Conservation (phyloP, 2,113 vertebrate species). For the Australoheros scitulus region DNA sequence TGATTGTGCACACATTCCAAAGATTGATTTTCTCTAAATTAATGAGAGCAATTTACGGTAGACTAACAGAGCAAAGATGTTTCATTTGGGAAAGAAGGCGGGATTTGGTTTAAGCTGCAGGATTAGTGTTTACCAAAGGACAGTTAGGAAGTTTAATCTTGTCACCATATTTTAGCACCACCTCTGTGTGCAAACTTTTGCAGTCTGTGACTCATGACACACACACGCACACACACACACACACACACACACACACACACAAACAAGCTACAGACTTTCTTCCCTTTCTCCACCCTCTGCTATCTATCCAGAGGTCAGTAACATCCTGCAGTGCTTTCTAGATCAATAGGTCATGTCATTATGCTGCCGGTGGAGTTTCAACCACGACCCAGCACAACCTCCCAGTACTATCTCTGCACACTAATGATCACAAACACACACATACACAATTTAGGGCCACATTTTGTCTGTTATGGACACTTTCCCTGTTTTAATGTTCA, state of each 20-base stretch:
- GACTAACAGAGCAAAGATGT: not conserved
- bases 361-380: constrained; percentile 58
- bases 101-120: not conserved
- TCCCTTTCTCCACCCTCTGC: not conserved
- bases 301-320: constrained; percentile 54
- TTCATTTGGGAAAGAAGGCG: not conserved
- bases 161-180: not conserved
- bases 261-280: not conserved
- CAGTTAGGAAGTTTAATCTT: not conserved
- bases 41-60: not conserved
- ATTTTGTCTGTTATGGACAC: not conserved
- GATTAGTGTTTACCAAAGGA: not conserved
- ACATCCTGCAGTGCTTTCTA: constrained; percentile 37
- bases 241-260: not conserved
- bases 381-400: constrained; percentile 46
- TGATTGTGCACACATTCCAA: not conserved
- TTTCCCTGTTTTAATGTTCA: not conserved
- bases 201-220: not conserved
- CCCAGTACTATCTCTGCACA: constrained; percentile 50
- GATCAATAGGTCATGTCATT: constrained; percentile 72
- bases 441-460: not conserved
- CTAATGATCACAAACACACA: constrained; percentile 49
- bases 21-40: no score
- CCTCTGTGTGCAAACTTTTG: not conserved
- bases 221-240: not conserved